These are phyloP conservation scores for Mesocricetus auratus DNA, from an alignment of 2,113 vertebrate genomes.

Conservation along the genomic window DNA sequence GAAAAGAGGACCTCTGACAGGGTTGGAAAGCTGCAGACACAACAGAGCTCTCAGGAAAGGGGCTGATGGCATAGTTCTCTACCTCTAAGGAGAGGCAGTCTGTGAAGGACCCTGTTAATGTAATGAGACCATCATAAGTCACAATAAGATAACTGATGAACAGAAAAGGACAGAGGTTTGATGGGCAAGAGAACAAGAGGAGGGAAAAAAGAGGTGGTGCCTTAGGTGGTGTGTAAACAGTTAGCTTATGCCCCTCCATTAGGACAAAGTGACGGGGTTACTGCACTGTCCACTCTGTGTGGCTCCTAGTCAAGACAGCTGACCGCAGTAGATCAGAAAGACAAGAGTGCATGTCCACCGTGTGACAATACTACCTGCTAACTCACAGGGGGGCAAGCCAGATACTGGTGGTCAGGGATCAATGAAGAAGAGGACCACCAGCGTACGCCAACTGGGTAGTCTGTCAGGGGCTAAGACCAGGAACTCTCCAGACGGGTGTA, in stretches of 20 bases:
- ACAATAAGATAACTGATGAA: not conserved
- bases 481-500: not conserved
- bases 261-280: not conserved
- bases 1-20: not conserved
- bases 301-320: not conserved
- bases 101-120: not conserved
- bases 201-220: rapidly evolving
- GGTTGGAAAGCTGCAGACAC: not conserved
- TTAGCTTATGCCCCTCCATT: not conserved
- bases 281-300: not conserved
- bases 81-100: not conserved
- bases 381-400: not conserved
- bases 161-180: not conserved
- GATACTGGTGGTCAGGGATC: not conserved
- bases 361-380: not conserved
- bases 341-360: not conserved
- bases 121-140: not conserved
- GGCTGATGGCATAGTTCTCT: not conserved
- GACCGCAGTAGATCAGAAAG: not conserved
- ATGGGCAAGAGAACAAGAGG: not conserved
- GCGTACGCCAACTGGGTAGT: not conserved
- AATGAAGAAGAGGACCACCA: not conserved
- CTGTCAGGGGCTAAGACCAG: not conserved
- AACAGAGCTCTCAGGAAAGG: not conserved
- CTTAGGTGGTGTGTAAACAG: not conserved